Percentiles rank a stretch among this genome's conserved stretches.
Evolutionary conservation across 2,113 vertebrate species (phyloP).

Genomic region (Lathamus discolor): DNA sequence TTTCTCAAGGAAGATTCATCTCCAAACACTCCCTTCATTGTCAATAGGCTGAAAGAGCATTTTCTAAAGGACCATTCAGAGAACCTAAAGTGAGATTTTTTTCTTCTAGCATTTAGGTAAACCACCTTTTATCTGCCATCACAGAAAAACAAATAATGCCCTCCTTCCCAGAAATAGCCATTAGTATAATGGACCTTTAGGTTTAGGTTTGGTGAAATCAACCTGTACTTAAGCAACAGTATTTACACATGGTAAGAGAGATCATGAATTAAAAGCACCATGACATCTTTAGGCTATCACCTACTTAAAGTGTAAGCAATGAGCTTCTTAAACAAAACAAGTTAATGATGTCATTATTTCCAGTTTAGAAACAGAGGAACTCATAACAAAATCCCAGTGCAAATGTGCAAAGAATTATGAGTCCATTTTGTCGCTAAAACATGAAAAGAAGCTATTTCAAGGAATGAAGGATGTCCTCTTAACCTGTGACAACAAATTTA

Average conservation of each 20-base stretch:
- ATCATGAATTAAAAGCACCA: conserved; percentile 18
- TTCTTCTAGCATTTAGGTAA: background rate
- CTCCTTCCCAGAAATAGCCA: background rate
- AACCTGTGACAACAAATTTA: conserved; percentile 73
- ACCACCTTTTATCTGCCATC: background rate
- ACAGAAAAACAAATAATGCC: background rate
- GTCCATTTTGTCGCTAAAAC: conserved; percentile 3
- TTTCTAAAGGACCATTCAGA: conserved; percentile 16
- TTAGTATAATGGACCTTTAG: background rate
- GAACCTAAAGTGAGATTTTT: background rate
- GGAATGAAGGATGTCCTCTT: conserved; percentile 72
- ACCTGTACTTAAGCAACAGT: conserved; percentile 7
- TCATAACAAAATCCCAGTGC: background rate
- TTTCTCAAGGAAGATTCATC: conserved; percentile 30
- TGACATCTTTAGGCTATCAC: background rate
- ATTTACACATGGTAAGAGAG: background rate
- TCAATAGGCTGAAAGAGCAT: background rate
- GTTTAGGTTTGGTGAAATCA: background rate
- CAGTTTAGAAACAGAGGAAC: conserved; percentile 4
- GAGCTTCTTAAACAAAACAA: background rate
- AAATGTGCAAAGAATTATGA: conserved; percentile 7
- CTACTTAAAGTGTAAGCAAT: background rate
- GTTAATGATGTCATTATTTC: background rate
- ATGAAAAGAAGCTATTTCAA: conserved; percentile 57
- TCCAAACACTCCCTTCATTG: background rate